Evolutionary conservation across 2,797 vertebrate genomes (phyloP).

Genomic region (Prunella strophiata): DNA sequence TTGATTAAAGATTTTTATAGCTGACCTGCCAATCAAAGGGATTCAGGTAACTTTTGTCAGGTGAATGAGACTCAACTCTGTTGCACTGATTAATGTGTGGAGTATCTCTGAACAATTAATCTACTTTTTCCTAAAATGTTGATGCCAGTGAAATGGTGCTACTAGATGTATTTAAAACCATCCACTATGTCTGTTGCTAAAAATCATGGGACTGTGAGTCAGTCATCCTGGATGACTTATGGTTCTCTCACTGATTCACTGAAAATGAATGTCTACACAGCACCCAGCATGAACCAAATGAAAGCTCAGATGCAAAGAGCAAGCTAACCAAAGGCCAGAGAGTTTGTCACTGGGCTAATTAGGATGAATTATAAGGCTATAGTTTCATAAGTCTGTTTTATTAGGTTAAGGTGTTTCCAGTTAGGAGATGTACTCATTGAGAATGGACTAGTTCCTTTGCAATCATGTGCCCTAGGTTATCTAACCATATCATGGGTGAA

Average conservation of each 20-base stretch:
- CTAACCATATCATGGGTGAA: background rate
- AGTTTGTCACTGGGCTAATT: background rate
- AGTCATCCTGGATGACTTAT: slow-evolving; percentile 10
- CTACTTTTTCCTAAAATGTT: background rate
- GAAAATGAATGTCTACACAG: slow-evolving; percentile 14
- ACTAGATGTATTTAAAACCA: background rate
- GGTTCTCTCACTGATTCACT: slow-evolving; percentile 27
- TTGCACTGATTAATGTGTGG: background rate
- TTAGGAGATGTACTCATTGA: fast-evolving
- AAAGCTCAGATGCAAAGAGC: background rate
- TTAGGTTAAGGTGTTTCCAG: background rate
- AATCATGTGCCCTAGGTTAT: background rate
- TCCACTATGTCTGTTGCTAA: background rate
- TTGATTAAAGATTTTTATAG: background rate
- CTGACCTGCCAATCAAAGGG: background rate
- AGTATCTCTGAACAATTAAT: background rate
- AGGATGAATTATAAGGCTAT: background rate
- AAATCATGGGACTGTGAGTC: slow-evolving; percentile 56
- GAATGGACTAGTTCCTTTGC: background rate
- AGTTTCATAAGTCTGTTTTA: background rate
- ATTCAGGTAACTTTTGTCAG: background rate
- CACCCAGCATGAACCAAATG: background rate
- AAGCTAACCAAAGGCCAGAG: background rate
- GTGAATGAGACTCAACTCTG: background rate
- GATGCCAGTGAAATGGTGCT: background rate